These are phyloP conservation scores for Whitmania pigra DNA, from an alignment of 1,140 invertebrate genomes.

Conservation along the genomic window DNA sequence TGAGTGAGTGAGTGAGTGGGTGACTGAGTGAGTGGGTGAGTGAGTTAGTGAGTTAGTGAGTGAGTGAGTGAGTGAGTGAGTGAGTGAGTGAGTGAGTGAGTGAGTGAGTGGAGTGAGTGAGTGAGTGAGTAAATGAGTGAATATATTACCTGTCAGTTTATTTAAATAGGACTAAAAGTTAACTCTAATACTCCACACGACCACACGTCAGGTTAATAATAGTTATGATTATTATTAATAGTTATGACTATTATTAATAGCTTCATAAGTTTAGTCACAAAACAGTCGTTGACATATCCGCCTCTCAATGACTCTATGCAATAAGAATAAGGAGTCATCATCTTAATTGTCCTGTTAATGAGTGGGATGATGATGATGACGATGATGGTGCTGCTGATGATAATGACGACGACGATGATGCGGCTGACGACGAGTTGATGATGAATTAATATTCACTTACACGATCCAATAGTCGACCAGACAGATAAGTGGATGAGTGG, in stretches of 20 bases:
- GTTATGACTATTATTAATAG: no score
- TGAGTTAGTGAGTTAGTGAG: not conserved
- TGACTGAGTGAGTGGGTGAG: not conserved
- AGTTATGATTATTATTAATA: not conserved
- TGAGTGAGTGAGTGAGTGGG: not conserved
- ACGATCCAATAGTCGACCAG: no score
- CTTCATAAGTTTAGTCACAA: no score
- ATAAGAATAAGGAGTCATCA: no score
- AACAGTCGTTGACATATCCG: no score
- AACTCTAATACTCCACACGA: not conserved
- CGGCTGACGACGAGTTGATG: not conserved
- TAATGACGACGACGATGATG: not conserved
- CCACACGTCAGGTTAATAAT: not conserved
- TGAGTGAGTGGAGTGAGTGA: not conserved
- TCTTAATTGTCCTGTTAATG: not conserved
- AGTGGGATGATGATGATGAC: conserved; percentile 5
- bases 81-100: not conserved
- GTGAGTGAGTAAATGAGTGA: not conserved
- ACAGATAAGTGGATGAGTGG: no score
- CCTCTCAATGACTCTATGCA: no score
- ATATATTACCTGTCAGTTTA: not conserved
- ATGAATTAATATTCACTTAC: no score
- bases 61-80: not conserved
- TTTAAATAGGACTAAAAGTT: not conserved
- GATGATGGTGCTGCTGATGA: not conserved